A percentile compares a stretch with the other conserved stretches of the same genome.
These are phyloP conservation scores for Scopus umbretta DNA, from an alignment of 2,113 vertebrate species.

Conservation along the genomic window DNA sequence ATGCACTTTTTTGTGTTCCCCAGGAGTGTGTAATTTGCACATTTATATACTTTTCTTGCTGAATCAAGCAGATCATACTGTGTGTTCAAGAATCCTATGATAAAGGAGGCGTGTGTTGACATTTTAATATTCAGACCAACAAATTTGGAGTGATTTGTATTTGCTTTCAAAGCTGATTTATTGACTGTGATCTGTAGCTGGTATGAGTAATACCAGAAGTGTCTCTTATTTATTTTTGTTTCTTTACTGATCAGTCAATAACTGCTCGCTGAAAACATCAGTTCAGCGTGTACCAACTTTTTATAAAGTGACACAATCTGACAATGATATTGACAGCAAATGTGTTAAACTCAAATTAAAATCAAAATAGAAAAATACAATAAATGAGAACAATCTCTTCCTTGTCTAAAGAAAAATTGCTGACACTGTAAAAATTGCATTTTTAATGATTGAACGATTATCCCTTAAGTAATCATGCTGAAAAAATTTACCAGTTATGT, in stretches of 20 bases:
- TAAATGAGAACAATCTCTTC: neutral
- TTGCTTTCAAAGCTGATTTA: neutral
- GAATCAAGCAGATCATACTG: neutral
- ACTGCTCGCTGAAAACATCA: neutral
- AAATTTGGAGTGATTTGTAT: neutral
- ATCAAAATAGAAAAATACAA: neutral
- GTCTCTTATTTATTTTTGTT: constrained; percentile 15
- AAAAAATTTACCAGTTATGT: neutral
- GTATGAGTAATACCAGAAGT: neutral
- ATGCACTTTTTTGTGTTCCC: neutral
- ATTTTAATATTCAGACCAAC: constrained; percentile 40
- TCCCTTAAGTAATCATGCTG: neutral
- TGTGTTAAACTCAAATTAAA: constrained; percentile 18
- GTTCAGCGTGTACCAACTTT: neutral
- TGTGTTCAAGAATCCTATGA: neutral
- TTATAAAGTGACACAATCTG: neutral
- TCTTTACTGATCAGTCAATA: constrained; percentile 1
- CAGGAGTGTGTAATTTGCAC: neutral
- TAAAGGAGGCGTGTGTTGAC: neutral
- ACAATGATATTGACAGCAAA: neutral
- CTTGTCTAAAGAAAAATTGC: neutral
- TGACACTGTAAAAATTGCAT: neutral
- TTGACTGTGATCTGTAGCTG: neutral
- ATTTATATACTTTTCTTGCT: neutral
- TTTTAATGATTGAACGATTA: constrained; percentile 15